These are phyloP conservation scores for Penaeus indicus DNA, from an alignment of 1,140 invertebrate species.

Conservation along the genomic window DNA sequence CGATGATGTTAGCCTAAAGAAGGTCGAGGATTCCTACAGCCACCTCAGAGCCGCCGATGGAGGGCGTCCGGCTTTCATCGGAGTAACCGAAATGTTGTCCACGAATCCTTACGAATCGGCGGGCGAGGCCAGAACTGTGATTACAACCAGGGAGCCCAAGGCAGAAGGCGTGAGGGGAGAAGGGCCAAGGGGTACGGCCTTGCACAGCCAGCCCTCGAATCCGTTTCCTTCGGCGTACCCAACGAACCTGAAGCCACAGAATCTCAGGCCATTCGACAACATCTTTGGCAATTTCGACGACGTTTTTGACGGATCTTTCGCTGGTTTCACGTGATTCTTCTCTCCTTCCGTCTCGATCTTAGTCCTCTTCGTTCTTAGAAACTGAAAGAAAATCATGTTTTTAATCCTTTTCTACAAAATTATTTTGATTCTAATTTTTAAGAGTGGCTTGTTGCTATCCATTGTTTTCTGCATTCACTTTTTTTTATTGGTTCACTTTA, in stretches of 20 bases:
- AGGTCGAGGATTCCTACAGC: background rate
- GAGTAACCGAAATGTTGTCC: too few species aligned
- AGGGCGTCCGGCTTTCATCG: too few species aligned
- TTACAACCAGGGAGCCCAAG: too few species aligned
- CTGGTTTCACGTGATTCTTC: background rate
- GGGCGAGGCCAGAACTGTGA: background rate
- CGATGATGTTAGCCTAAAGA: constrained; percentile 14
- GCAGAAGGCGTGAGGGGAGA: background rate
- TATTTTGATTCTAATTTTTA: too few species aligned
- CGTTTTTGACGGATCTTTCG: constrained; percentile 14
- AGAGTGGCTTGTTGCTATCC: too few species aligned
- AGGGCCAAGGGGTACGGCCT: background rate
- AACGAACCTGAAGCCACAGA: background rate
- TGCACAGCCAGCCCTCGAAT: background rate
- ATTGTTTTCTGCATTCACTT: too few species aligned
- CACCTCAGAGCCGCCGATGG: background rate
- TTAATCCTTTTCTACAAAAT: too few species aligned
- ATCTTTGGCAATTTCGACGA: constrained; percentile 29
- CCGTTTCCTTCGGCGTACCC: constrained; percentile 29
- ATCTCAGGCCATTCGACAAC: constrained; percentile 33
- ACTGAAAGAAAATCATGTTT: too few species aligned
- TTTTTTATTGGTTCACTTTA: too few species aligned
- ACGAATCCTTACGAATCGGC: background rate
- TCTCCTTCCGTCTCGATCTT: too few species aligned
- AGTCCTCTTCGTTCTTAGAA: too few species aligned